Evolutionary conservation across 1,140 invertebrate genomes (phyloP), one percentile per base, ranked within the genome.

Genomic region (Meloidogyne hapla): DNA sequence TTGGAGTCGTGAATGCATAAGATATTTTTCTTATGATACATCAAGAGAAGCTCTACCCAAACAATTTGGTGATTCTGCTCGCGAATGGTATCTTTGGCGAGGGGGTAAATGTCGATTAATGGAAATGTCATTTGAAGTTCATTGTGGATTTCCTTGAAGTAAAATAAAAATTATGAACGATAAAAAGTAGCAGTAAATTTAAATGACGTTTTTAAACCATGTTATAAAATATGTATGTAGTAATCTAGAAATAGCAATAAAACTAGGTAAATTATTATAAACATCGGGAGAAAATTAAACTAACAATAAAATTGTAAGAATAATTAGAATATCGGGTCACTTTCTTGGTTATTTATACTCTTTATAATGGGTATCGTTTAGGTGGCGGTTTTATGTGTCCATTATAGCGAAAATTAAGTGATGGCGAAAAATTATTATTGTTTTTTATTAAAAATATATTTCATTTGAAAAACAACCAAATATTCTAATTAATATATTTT

Each of bases 91-190:
- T 38, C 38, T 75, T 8, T 75, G 74, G 74, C 4, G 74, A 42
- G 28, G 25, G 28, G 74, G 74, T 9, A 40, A 74, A n/a, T 75
- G 74, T 73, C 8, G 70, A 40, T 45, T 75, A 25, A 28, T 63
- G 18, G 74, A 75, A 48, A 75, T 75, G 23, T 75, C 74, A 21
- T 40, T 75, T 26, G 74, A 75, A 75, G 74, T 75, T 21, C 74
- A 75, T 28, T 75, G 74, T 38, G 74, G 74, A 56, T 75, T 75
- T 74, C 74, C 74, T n/a, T 64, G 56, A 42, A 45, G 13, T 45
- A 15, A 15, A 45, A 15, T 15, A 15, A 45, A 45, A 45, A 45
- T 2, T 15, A 15, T 15, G 18, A 45, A 15, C 13, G 18, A 15
- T 45, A 45, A 15, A 15, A 33, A 6, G 9, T 33, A 33, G 33